Base-by-base conservation (phyloP, 2,888 invertebrate genomes). In the Rhimphoctona megacephalus region DNA sequence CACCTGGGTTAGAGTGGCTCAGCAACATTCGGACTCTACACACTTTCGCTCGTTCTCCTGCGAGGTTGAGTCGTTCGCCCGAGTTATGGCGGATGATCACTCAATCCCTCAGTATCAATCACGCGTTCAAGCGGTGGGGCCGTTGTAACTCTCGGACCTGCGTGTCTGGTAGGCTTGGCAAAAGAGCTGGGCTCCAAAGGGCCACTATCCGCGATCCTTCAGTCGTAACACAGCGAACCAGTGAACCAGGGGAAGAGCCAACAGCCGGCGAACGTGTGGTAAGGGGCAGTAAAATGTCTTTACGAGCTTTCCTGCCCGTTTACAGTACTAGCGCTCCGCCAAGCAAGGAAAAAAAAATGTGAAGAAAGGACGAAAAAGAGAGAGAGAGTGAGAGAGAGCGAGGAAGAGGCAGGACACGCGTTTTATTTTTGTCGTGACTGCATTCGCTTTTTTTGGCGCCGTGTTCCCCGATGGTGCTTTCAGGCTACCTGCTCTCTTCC, bases 71-170 rank as follows among this genome's bases (percentile, higher is more conserved):
- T 83, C 85, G 84, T 84, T 87, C 77, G 74, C 70, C 57, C 78
- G 69, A 89, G 87, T 91, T 90, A 90, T 90, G 89, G 90, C 89
- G 90, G 91, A 91, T 91, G 91, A 94, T 92, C 92, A 90, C 92
- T 92, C 93, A 92, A 94, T 93, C 90, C 90, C 88, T 83, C 89
- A 91, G 90, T 92, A 93, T 93, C 93, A 92, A 93, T 94, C 94
- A 93, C 91, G 85, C 88, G 90, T 89, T 88, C 90, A 88, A 78
- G 87, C 89, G 83, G 88, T 88, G 88, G 86, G 89, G 89, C 87
- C 89, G 88, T 86, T 87, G 89, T 90, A 89, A 89, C 90, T 88
- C 90, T 90, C 89, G 88, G 87, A 88, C 86, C 54, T 52, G 72
- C 57, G 66, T 54, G 85, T 61, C 30, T 57, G 76, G 61, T 82